phyloP scores from a whole-genome alignment of 2,113 vertebrate genomes.

The Microtus pennsylvanicus region DNA sequence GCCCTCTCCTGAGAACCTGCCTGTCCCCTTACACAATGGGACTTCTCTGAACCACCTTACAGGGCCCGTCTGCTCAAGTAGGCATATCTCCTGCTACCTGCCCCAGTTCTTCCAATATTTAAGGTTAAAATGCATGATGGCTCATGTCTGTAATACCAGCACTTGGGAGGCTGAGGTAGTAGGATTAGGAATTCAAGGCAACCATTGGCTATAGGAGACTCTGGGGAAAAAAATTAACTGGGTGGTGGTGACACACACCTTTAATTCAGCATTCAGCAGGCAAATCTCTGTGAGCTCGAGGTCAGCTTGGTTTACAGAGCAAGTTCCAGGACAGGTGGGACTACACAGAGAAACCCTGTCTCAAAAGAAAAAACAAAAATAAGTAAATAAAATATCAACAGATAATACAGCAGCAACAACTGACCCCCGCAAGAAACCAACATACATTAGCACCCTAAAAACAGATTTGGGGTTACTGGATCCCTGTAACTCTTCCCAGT shows the following conservation, averaged over 20 bases:
- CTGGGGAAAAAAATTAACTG: no score
- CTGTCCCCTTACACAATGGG: neutral
- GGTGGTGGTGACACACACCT: neutral
- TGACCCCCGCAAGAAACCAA: neutral
- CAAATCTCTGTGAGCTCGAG: neutral
- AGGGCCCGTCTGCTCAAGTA: no score
- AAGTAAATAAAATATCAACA: neutral
- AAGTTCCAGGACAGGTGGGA: neutral
- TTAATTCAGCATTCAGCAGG: neutral
- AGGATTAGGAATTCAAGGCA: neutral
- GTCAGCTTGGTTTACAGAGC: neutral
- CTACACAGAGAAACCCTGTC: neutral
- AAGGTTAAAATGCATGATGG: neutral
- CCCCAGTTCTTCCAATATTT: neutral
- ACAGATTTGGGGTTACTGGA: neutral
- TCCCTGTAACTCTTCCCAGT: neutral
- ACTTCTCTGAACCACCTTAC: neutral
- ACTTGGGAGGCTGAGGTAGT: neutral
- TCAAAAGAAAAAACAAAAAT: neutral
- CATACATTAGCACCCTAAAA: neutral
- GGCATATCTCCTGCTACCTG: neutral
- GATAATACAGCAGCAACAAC: neutral
- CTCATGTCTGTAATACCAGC: neutral
- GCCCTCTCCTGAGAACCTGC: neutral
- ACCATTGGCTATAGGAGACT: no score